Evolutionary conservation across 2,797 vertebrate genomes (phyloP).

Genomic region (Gadopsis bispinosus): DNA sequence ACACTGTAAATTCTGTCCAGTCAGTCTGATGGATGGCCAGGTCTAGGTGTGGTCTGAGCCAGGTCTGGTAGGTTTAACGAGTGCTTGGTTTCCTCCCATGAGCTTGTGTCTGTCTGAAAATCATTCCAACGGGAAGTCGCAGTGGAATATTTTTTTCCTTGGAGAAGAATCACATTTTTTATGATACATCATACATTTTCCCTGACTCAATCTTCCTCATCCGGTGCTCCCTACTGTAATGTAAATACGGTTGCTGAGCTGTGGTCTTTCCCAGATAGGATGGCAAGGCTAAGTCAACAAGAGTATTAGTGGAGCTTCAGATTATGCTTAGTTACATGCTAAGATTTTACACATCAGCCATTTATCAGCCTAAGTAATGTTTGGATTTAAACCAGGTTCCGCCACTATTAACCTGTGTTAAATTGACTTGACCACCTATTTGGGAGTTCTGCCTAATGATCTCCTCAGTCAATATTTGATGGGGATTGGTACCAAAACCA

Average conservation of each 20-base stretch:
- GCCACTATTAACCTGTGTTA: background rate
- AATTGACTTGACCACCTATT: slow-evolving; percentile 5
- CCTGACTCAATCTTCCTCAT: slow-evolving; percentile 69
- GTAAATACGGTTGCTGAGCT: slow-evolving; percentile 67
- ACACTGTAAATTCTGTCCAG: slow-evolving; percentile 82
- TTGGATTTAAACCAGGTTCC: slow-evolving; percentile 22
- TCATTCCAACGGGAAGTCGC: slow-evolving; percentile 68
- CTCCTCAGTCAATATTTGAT: background rate
- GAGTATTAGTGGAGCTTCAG: slow-evolving; percentile 32
- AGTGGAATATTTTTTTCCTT: slow-evolving; percentile 60
- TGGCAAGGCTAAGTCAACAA: slow-evolving; percentile 58
- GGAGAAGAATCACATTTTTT: slow-evolving; percentile 71
- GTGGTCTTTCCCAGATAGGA: slow-evolving; percentile 58
- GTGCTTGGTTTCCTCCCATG: slow-evolving; percentile 71
- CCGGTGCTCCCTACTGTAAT: slow-evolving; percentile 57
- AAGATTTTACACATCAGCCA: slow-evolving; percentile 36
- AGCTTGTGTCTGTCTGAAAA: slow-evolving; percentile 77
- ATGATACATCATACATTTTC: slow-evolving; percentile 70
- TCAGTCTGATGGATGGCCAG: slow-evolving; percentile 78
- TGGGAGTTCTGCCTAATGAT: background rate
- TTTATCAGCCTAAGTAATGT: slow-evolving; percentile 33
- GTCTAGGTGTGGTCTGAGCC: slow-evolving; percentile 75
- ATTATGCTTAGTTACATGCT: slow-evolving; percentile 47
- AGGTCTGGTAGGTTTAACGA: slow-evolving; percentile 77
- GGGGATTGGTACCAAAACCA: background rate